Percentiles rank a stretch among this genome's conserved stretches.
Evolutionary conservation across 2,113 vertebrate genomes (phyloP).

Genomic region (Todiramphus saurophagus): DNA sequence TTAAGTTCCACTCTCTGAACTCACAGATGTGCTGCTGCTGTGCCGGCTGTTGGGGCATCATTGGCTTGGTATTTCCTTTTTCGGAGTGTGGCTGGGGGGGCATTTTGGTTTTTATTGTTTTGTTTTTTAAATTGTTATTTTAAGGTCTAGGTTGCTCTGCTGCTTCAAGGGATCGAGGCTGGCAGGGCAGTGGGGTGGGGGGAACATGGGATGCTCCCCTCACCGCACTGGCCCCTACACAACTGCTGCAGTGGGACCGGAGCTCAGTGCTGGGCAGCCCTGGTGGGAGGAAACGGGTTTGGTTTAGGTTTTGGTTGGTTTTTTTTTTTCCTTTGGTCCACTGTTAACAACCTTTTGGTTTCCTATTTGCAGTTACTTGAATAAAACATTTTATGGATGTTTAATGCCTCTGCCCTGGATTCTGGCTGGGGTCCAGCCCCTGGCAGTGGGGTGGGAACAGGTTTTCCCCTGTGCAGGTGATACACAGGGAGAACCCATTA

Average conservation of each 20-base stretch:
- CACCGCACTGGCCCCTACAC: not conserved
- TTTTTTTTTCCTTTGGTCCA: not conserved
- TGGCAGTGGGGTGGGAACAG: not conserved
- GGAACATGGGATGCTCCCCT: not conserved
- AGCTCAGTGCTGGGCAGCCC: slow-evolving; percentile 10
- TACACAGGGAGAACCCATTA: not conserved
- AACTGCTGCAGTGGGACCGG: slow-evolving; percentile 19
- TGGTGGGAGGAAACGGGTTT: not conserved
- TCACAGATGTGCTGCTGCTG: slow-evolving; percentile 68
- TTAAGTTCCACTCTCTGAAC: slow-evolving; percentile 74
- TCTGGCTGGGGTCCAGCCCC: not conserved
- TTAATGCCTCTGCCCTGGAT: not conserved
- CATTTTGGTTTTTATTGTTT: not conserved
- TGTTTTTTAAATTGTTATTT: not conserved
- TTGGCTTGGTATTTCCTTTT: slow-evolving; percentile 6
- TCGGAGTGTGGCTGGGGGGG: not conserved
- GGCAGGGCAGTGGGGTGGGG: not conserved
- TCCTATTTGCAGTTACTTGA: slow-evolving; percentile 85
- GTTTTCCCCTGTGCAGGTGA: too few species aligned
- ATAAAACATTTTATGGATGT: slow-evolving; percentile 77
- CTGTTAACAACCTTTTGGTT: slow-evolving; percentile 67
- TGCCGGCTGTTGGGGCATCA: not conserved
- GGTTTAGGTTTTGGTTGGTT: not conserved
- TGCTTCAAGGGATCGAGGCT: slow-evolving; percentile 38
- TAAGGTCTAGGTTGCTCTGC: not conserved